These are phyloP conservation scores for Meiosimyza platycephala DNA, from an alignment of 2,888 invertebrate species.

Conservation along the genomic window DNA sequence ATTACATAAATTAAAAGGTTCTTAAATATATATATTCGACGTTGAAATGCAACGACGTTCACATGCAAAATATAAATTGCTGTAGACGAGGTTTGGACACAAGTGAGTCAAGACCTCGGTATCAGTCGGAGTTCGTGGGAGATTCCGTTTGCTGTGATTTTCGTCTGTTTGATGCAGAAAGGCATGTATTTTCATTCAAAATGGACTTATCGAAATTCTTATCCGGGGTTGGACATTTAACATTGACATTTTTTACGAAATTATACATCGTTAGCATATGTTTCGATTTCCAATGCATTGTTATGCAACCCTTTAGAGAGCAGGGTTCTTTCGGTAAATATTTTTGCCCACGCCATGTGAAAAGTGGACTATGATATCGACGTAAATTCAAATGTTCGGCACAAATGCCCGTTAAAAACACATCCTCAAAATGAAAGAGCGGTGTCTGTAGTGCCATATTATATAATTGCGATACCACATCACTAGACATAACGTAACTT, in stretches of 20 bases:
- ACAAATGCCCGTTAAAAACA: constrained; percentile 82
- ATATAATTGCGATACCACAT: constrained; percentile 75
- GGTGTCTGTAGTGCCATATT: constrained; percentile 75
- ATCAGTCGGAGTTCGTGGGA: too few relatives aligned
- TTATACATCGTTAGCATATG: constrained; percentile 67
- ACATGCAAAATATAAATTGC: too few relatives aligned
- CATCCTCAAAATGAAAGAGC: constrained; percentile 82
- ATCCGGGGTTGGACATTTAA: constrained; percentile 60
- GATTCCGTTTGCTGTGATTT: too few relatives aligned
- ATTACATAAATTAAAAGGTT: too few relatives aligned
- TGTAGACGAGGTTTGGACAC: too few relatives aligned
- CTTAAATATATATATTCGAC: too few relatives aligned
- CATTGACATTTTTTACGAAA: constrained; percentile 61
- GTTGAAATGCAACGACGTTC: too few relatives aligned
- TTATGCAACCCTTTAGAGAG: constrained; percentile 69
- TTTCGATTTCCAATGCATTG: constrained; percentile 70
- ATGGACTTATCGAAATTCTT: constrained; percentile 51
- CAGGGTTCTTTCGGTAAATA: constrained; percentile 66
- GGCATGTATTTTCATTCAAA: too few relatives aligned
- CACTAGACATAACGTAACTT: constrained; percentile 80
- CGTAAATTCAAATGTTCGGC: constrained; percentile 71
- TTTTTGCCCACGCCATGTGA: constrained; percentile 66
- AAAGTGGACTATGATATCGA: constrained; percentile 75
- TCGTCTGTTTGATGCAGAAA: too few relatives aligned
- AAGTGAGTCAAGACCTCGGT: too few relatives aligned